Evolutionary conservation across 2,113 vertebrate species (phyloP).

Genomic region (Hymenochirus boettgeri): DNA sequence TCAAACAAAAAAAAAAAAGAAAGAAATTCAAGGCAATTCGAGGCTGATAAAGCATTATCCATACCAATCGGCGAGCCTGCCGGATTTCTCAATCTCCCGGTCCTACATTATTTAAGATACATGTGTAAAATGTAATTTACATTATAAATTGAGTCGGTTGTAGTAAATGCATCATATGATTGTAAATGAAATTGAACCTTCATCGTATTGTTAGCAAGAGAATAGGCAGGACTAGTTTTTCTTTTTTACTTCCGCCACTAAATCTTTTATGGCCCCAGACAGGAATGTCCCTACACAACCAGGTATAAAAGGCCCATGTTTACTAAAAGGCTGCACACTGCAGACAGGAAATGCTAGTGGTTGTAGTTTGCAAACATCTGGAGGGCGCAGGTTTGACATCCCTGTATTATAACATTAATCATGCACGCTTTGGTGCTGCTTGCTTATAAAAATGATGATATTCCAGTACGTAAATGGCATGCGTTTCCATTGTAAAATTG

Average conservation of each 20-base stretch:
- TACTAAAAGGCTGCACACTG: neutral
- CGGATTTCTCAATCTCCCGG: conserved; percentile 34
- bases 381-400: too few relatives aligned
- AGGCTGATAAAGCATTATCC: conserved; percentile 39
- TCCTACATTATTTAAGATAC: conserved; percentile 34
- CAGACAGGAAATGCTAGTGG: too few relatives aligned
- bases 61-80: conserved; percentile 30
- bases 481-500: too few relatives aligned
- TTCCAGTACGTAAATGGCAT: too few relatives aligned
- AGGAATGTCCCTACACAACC: neutral
- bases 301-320: neutral
- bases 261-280: neutral
- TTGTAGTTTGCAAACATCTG: too few relatives aligned
- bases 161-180: conserved; percentile 27
- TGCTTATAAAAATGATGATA: too few relatives aligned
- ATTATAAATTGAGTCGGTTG: conserved; percentile 39
- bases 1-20: conserved; percentile 22
- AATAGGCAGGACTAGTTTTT: conserved; percentile 15
- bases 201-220: conserved; percentile 14
- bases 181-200: conserved; percentile 28
- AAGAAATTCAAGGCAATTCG: too few relatives aligned
- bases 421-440: too few relatives aligned
- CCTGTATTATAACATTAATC: too few relatives aligned
- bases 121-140: conserved; percentile 43
- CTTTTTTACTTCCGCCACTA: neutral